phyloP scores from a whole-genome alignment of 2,888 invertebrate genomes.

The Leptinotarsa haldemani region DNA sequence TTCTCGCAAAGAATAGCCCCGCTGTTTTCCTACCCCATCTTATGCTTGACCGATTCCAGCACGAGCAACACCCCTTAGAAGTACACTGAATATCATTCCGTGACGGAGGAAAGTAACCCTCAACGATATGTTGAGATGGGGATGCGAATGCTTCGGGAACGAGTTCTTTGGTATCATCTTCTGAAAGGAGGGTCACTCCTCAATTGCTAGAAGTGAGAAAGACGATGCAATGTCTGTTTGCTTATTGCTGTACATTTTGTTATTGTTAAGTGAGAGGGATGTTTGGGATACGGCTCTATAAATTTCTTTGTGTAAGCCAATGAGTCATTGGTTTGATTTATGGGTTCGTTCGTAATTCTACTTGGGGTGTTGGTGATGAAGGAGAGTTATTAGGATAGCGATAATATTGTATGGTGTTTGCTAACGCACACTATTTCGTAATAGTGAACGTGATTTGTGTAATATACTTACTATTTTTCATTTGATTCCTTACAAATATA shows the following conservation, averaged over 20 bases:
- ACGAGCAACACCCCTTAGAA: neutral
- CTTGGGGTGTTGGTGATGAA: neutral
- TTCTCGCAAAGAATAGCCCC: constrained; percentile 51
- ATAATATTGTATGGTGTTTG: too few relatives aligned
- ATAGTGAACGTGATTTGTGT: too few relatives aligned
- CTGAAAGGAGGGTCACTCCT: neutral
- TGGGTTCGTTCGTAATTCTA: neutral
- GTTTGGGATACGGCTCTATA: constrained; percentile 6
- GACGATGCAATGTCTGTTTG: constrained; percentile 33
- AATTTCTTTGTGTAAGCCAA: constrained; percentile 8
- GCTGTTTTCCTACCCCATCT: constrained; percentile 39
- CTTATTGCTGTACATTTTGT: constrained; percentile 35
- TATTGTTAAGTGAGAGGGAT: constrained; percentile 27
- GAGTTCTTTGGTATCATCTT: neutral
- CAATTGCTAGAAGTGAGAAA: constrained; percentile 31
- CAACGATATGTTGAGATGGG: neutral
- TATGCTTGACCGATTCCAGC: constrained; percentile 40
- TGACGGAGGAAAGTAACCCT: neutral
- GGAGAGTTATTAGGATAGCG: neutral
- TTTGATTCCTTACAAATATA: too few relatives aligned
- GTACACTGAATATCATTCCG: neutral
- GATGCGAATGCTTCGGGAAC: neutral
- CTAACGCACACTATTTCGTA: too few relatives aligned
- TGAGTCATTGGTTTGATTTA: constrained; percentile 1
- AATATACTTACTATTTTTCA: too few relatives aligned